Evolutionary conservation across 1,140 invertebrate species (phyloP).

Genomic region (Eriosoma lanigerum): DNA sequence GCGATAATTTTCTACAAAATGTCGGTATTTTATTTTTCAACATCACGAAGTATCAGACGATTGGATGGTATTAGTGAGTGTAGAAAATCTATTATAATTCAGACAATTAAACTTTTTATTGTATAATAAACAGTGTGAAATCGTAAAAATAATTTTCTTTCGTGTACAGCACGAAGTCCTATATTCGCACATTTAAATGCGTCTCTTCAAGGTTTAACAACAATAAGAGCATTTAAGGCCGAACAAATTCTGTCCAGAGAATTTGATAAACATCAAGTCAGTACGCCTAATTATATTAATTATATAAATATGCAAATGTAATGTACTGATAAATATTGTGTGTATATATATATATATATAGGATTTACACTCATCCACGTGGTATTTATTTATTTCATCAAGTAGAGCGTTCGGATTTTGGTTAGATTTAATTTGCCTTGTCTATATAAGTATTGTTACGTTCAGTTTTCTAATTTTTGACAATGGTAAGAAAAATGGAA

Average conservation of each 20-base stretch:
- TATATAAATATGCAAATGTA: neutral
- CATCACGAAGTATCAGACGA: constrained; percentile 68
- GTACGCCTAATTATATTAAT: neutral
- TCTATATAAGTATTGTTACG: constrained; percentile 71
- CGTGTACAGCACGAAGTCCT: constrained; percentile 70
- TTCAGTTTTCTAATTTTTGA: too few species aligned
- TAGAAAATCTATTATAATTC: neutral
- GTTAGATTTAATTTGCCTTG: constrained; percentile 74
- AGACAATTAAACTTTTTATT: neutral
- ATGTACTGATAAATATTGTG: neutral
- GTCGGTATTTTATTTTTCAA: constrained; percentile 64
- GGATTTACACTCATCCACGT: constrained; percentile 69
- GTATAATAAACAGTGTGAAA: constrained; percentile 15
- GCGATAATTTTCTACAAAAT: constrained; percentile 62
- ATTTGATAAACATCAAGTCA: constrained; percentile 76
- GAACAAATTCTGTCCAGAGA: constrained; percentile 77
- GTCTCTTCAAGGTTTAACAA: constrained; percentile 83
- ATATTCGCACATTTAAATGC: too few species aligned
- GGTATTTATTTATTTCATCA: constrained; percentile 74
- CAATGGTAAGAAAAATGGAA: constrained; percentile 56
- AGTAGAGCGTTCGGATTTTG: constrained; percentile 82
- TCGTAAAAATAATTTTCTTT: constrained; percentile 55
- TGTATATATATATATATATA: too few species aligned
- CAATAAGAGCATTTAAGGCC: constrained; percentile 82
- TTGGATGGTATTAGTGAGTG: constrained; percentile 66